Percentiles rank a stretch among this genome's conserved stretches.
These are phyloP conservation scores for Andrena cerasifolii DNA, from an alignment of 1,140 invertebrate species.

Conservation along the genomic window DNA sequence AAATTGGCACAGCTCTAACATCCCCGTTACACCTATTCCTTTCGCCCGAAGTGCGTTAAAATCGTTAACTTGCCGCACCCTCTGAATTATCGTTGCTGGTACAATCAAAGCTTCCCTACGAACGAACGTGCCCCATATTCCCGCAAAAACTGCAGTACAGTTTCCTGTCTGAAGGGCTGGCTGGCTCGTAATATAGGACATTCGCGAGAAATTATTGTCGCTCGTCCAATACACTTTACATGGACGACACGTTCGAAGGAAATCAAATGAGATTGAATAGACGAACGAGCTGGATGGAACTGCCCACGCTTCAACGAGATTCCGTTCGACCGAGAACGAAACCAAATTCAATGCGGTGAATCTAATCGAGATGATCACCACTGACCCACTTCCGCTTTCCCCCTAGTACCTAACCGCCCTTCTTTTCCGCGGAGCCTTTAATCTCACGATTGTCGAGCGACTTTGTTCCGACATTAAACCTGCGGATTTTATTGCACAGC, in stretches of 20 bases:
- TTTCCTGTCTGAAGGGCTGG: neutral
- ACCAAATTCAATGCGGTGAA: constrained; percentile 61
- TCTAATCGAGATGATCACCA: constrained; percentile 67
- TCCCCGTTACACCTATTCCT: neutral
- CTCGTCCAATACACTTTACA: constrained; percentile 21
- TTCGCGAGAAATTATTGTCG: constrained; percentile 42
- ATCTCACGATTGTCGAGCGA: neutral
- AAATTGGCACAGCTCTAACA: too few species aligned
- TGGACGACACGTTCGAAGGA: constrained; percentile 52
- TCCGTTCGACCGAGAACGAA: constrained; percentile 45
- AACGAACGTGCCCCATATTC: neutral
- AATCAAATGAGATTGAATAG: constrained; percentile 56
- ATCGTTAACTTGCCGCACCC: neutral
- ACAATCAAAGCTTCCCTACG: neutral
- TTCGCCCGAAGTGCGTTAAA: neutral
- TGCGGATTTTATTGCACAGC: neutral
- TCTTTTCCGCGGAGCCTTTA: neutral
- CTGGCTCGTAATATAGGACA: constrained; percentile 4
- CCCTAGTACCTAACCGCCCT: neutral
- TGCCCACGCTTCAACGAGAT: constrained; percentile 30
- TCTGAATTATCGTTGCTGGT: neutral
- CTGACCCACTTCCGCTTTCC: constrained; percentile 53
- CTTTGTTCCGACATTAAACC: neutral
- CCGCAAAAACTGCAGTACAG: constrained; percentile 1
- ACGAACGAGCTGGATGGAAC: constrained; percentile 29